phyloP scores from a whole-genome alignment of 1,140 invertebrate species.

The Chironomus striatipennis region DNA sequence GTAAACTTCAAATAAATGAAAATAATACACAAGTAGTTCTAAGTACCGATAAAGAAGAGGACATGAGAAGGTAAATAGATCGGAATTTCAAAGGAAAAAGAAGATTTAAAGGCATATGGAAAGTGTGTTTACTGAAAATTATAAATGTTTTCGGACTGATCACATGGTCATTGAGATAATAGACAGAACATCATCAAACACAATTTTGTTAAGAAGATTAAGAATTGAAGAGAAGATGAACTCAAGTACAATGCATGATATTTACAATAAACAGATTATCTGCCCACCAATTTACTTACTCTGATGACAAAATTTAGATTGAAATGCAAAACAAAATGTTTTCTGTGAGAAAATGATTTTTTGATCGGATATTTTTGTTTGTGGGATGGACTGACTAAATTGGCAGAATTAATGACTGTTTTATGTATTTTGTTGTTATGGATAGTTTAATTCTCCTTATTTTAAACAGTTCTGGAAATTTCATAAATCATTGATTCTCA shows the following conservation, averaged over 20 bases:
- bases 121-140: not conserved
- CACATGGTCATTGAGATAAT: not conserved
- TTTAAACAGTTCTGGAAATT: no score
- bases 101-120: not conserved
- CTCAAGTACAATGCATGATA: not conserved
- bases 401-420: not conserved
- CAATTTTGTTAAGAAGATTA: not conserved
- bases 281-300: not conserved
- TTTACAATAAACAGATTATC: slow-evolving; percentile 16
- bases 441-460: not conserved
- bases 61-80: not conserved
- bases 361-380: not conserved
- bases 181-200: not conserved
- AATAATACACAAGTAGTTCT: no score
- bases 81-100: not conserved
- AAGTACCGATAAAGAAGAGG: not conserved
- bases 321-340: not conserved
- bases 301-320: not conserved
- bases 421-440: not conserved
- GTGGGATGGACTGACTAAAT: not conserved
- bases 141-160: not conserved
- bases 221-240: not conserved
- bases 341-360: not conserved
- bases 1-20: no score
- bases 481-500: not conserved